Evolutionary conservation across 2,888 invertebrate genomes (phyloP), one percentile per base, ranked within the genome.

Genomic region (Hanleya hanleyi): DNA sequence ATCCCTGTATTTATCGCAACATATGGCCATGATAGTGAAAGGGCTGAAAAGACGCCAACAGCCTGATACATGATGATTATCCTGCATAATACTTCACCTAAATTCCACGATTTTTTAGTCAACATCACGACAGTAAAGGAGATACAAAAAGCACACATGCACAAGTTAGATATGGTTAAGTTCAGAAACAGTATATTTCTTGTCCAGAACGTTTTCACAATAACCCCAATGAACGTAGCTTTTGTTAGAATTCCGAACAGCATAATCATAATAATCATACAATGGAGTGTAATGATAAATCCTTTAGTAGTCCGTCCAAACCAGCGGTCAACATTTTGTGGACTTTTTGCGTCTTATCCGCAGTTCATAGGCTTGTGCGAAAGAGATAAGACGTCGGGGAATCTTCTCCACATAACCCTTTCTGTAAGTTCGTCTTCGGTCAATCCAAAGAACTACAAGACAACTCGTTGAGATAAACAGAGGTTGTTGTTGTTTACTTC

Each of bases 101-200:
- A 80, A 37, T 77, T 77, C 88, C 88, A 88, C 74, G 85, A 83
- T 74, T 85, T 84, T 62, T 85, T 67, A 1, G 84, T 81, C 35
- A 88, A 74, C n/a, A 82, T 83, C n/a, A 87, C 70, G 71, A 87
- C 67, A 0, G 86, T 85, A 69, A 88, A 87, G 6, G 88, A 87
- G 80, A 87, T 81, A 70, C 87, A 86, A 15, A 83, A 74, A 0
- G 81, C 68, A 73, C 86, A 87, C 80, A 86, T 84, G 6, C 86
- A 74, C 35, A 87, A 84, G 64, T 87, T 87, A n/a, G 83, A 84
- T 12, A 85, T 62, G 7, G 86, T 80, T 65, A 88, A 77, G 74
- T 88, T 88, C 12, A 85, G 71, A 33, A 88, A 83, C 41, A 84
- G 82, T 67, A 84, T 76, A 74, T 87, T 86, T 33, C 86, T 74